A percentile compares a stretch with the other conserved stretches of the same genome.
Evolutionary conservation across 2,888 invertebrate species (phyloP).

Genomic region (Ganaspis brasiliensis): DNA sequence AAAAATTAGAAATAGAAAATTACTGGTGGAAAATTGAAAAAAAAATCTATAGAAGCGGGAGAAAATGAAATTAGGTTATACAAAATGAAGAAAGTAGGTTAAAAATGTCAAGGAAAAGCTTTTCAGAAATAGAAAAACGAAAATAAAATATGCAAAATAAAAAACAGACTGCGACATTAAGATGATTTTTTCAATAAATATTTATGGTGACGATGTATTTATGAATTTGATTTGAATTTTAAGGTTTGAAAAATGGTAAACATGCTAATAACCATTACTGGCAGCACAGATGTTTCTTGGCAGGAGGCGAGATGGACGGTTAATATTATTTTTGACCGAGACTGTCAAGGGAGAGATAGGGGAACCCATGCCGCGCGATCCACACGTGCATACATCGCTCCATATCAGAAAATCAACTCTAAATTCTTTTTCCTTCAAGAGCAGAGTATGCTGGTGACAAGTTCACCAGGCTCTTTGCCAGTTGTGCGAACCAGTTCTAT

Average conservation of each 20-base stretch:
- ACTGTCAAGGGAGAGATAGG: slow-evolving; percentile 32
- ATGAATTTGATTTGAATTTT: no score
- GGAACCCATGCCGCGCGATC: slow-evolving; percentile 57
- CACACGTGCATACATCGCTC: slow-evolving; percentile 54
- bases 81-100: no score
- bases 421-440: not conserved
- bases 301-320: slow-evolving; percentile 56
- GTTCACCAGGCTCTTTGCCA: slow-evolving; percentile 27
- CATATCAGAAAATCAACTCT: slow-evolving; percentile 38
- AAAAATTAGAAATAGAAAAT: no score
- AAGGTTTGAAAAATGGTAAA: not conserved
- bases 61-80: no score
- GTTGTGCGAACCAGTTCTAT: slow-evolving; percentile 5
- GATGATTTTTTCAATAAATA: no score
- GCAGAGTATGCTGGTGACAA: slow-evolving; percentile 17
- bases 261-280: slow-evolving; percentile 8
- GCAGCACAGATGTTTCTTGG: slow-evolving; percentile 57
- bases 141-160: no score
- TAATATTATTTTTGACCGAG: slow-evolving; percentile 52
- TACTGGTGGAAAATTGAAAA: no score
- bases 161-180: no score
- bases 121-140: no score
- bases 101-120: no score
- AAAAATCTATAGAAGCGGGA: no score
- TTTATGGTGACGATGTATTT: no score